A percentile compares a stretch with the other conserved stretches of the same genome.
phyloP scores from a whole-genome alignment of 2,797 vertebrate genomes.

The Toxotes lorentzi region DNA sequence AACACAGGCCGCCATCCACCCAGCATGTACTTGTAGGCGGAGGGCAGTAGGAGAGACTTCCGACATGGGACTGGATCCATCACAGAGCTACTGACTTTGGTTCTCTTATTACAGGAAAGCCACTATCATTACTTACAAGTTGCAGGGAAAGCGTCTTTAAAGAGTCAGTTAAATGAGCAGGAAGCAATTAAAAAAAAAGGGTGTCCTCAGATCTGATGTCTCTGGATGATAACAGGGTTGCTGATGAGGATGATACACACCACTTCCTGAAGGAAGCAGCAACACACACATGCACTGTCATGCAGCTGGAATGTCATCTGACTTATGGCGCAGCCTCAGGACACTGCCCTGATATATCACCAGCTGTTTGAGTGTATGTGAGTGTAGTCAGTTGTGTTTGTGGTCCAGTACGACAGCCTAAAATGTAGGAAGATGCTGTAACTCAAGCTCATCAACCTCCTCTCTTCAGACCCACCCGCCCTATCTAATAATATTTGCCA shows the following conservation, averaged over 20 bases:
- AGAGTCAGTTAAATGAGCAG: conserved; percentile 54
- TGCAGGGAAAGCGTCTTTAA: conserved; percentile 30
- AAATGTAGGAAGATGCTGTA: conserved; percentile 57
- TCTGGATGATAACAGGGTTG: conserved; percentile 57
- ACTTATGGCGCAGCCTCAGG: conserved; percentile 57
- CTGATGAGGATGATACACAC: conserved; percentile 40
- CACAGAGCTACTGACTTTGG: conserved; percentile 25
- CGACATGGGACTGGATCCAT: conserved; percentile 29
- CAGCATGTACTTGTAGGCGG: conserved; percentile 46
- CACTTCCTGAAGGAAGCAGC: conserved; percentile 32
- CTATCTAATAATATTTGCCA: conserved; percentile 72
- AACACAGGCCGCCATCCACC: conserved; percentile 40
- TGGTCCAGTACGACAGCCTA: conserved; percentile 33
- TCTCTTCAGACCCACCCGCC: conserved; percentile 55
- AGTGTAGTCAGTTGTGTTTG: conserved; percentile 31
- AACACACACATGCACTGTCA: conserved; percentile 45
- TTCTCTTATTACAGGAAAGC: conserved; percentile 44
- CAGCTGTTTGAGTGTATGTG: conserved; percentile 26
- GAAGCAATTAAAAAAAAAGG: conserved; percentile 28
- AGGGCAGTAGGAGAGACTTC: conserved; percentile 2
- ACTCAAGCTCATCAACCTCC: conserved; percentile 57
- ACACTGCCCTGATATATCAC: conserved; percentile 65
- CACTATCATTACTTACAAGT: conserved; percentile 57
- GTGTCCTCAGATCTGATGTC: conserved; percentile 51
- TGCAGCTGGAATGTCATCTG: conserved; percentile 60